Evolutionary conservation across 2,113 vertebrate genomes (phyloP).

Genomic region (Charadrius vociferus): DNA sequence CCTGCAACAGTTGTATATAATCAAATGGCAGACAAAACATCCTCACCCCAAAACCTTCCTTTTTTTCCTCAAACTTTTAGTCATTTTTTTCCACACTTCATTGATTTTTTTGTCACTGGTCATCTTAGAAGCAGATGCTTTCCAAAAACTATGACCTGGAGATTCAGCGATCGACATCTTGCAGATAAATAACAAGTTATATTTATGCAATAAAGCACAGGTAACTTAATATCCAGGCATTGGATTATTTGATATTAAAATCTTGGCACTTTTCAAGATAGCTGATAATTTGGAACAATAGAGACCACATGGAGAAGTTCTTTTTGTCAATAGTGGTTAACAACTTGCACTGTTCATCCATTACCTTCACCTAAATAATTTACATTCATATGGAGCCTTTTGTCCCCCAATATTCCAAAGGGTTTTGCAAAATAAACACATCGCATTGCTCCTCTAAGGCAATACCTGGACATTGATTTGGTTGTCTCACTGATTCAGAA

Average conservation of each 20-base stretch:
- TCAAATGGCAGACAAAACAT: conserved; percentile 26
- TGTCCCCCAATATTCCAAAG: background rate
- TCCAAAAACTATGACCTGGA: conserved; percentile 53
- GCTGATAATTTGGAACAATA: background rate
- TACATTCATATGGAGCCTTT: background rate
- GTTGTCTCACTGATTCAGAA: background rate
- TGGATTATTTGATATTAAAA: background rate
- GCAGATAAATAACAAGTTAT: background rate
- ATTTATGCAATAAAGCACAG: conserved; percentile 2
- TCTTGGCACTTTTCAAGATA: background rate
- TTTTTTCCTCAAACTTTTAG: conserved; percentile 25
- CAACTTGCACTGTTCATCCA: background rate
- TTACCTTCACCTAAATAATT: background rate
- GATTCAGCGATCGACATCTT: conserved; percentile 30
- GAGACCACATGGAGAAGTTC: background rate
- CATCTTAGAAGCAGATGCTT: conserved; percentile 30
- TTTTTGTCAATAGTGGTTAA: background rate
- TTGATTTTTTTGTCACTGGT: background rate
- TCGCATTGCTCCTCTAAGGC: background rate
- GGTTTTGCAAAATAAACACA: background rate
- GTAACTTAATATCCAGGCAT: background rate
- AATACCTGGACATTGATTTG: background rate
- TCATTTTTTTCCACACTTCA: background rate
- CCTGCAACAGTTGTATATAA: conserved; percentile 35
- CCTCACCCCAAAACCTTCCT: conserved; percentile 5